Evolutionary conservation across 2,888 invertebrate genomes (phyloP).

Genomic region (Sturmia bella): DNA sequence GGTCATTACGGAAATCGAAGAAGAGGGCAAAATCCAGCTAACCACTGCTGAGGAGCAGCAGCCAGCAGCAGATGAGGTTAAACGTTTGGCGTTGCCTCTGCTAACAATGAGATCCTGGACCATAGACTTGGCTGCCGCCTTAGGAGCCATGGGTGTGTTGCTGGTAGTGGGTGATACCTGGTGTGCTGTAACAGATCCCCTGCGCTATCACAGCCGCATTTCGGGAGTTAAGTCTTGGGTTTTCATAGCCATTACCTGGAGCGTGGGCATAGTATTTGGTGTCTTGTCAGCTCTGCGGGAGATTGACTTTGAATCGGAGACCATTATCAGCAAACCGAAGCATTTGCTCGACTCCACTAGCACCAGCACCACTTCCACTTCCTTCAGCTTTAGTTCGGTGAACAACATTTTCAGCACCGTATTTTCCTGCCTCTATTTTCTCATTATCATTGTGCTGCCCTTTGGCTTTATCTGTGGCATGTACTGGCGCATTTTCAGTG

Average conservation of each 20-base stretch:
- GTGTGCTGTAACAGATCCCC: slow-evolving; percentile 84
- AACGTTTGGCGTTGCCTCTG: slow-evolving; percentile 35
- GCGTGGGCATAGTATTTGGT: slow-evolving; percentile 80
- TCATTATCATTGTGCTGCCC: slow-evolving; percentile 81
- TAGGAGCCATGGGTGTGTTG: slow-evolving; percentile 81
- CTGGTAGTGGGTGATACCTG: slow-evolving; percentile 83
- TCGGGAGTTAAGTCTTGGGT: slow-evolving; percentile 81
- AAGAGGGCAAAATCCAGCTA: slow-evolving; percentile 70
- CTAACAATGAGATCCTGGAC: slow-evolving; percentile 77
- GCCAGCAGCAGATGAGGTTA: slow-evolving; percentile 52
- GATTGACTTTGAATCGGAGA: slow-evolving; percentile 78
- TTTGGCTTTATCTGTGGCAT: slow-evolving; percentile 82
- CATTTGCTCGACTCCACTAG: slow-evolving; percentile 71
- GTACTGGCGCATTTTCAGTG: slow-evolving; percentile 82
- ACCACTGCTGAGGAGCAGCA: neutral
- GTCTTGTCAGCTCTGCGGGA: slow-evolving; percentile 80
- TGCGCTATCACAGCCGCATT: slow-evolving; percentile 84
- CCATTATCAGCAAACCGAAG: slow-evolving; percentile 76
- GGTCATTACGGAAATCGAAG: slow-evolving; percentile 78
- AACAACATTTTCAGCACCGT: slow-evolving; percentile 74
- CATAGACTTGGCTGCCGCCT: slow-evolving; percentile 80
- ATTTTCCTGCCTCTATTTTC: slow-evolving; percentile 80
- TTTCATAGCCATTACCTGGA: slow-evolving; percentile 81
- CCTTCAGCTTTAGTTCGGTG: slow-evolving; percentile 72
- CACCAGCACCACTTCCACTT: slow-evolving; percentile 73